Conservation (phyloP, 2,888 invertebrate genomes). For the Hecatera dysodea region DNA sequence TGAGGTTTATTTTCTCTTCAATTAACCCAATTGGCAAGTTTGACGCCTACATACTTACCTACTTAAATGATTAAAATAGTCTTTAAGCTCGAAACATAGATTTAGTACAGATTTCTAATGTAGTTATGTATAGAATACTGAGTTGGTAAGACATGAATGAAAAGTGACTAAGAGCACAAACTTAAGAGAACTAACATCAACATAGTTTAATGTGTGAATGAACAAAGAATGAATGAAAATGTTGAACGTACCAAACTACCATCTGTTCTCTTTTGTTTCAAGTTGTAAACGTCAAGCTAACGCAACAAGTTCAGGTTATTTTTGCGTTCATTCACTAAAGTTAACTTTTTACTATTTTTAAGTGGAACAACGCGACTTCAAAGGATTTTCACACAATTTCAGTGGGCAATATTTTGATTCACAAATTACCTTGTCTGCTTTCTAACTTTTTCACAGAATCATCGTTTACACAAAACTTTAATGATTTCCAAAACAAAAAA, state of each 20-base stretch:
- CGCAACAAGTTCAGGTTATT: constrained; percentile 39
- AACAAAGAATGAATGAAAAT: constrained; percentile 37
- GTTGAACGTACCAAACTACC: constrained; percentile 15
- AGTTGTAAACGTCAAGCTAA: constrained; percentile 41
- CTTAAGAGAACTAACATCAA: constrained; percentile 13
- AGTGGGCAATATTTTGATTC: too few species aligned
- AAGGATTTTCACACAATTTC: background rate
- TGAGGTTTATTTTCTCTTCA: too few species aligned
- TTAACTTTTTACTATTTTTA: constrained; percentile 2
- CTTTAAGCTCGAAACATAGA: too few species aligned
- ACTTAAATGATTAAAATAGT: too few species aligned
- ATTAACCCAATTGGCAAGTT: too few species aligned
- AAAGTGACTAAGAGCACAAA: constrained; percentile 23
- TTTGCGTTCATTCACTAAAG: constrained; percentile 37
- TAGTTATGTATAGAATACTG: background rate
- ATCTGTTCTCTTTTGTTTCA: constrained; percentile 42
- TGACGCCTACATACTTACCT: background rate
- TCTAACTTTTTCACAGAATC: background rate
- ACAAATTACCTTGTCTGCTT: background rate
- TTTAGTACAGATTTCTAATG: too few species aligned
- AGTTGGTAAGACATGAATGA: constrained; percentile 12
- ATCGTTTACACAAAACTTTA: background rate
- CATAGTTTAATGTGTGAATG: constrained; percentile 28
- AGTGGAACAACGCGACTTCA: background rate
- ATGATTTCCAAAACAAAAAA: background rate